phyloP scores from a whole-genome alignment of 2,797 vertebrate genomes.

The Meda fulgida region DNA sequence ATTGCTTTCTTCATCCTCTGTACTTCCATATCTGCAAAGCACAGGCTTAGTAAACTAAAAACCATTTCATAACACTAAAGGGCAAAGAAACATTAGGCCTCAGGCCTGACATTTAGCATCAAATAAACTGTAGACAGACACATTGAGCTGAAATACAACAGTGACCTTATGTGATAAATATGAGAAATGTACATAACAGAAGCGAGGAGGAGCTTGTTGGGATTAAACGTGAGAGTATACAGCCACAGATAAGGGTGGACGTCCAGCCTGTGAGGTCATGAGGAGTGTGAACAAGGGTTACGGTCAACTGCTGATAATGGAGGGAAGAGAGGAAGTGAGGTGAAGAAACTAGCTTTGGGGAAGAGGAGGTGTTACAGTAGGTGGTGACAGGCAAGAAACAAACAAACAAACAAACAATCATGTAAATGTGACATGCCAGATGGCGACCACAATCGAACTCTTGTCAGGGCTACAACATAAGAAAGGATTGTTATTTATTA shows the following conservation, averaged over 20 bases:
- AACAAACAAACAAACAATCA: conserved; percentile 66
- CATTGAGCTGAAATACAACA: conserved; percentile 20
- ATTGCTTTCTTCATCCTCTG: conserved; percentile 98
- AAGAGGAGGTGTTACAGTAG: conserved; percentile 63
- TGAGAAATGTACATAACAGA: conserved; percentile 39
- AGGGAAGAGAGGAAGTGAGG: conserved; percentile 28
- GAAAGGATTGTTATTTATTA: neutral
- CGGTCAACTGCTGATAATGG: conserved; percentile 20
- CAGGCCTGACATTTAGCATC: conserved; percentile 6
- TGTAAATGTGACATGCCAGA: conserved; percentile 54
- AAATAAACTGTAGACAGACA: conserved; percentile 31
- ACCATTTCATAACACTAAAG: neutral
- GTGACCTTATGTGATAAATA: conserved; percentile 32
- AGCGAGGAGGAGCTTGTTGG: conserved; percentile 24
- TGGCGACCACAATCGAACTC: neutral
- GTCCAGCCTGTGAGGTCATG: conserved; percentile 47
- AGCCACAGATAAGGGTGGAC: conserved; percentile 38
- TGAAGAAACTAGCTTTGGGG: conserved; percentile 55
- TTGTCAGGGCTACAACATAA: neutral
- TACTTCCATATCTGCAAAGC: conserved; percentile 89
- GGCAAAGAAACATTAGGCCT: conserved; percentile 1
- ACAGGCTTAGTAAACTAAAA: conserved; percentile 33
- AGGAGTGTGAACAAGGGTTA: conserved; percentile 35
- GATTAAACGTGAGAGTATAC: conserved; percentile 40
- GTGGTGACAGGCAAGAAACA: conserved; percentile 69